A percentile compares a stretch with the other conserved stretches of the same genome.
These are phyloP conservation scores for Pollenia amentaria DNA, from an alignment of 2,888 invertebrate genomes.

Conservation along the genomic window DNA sequence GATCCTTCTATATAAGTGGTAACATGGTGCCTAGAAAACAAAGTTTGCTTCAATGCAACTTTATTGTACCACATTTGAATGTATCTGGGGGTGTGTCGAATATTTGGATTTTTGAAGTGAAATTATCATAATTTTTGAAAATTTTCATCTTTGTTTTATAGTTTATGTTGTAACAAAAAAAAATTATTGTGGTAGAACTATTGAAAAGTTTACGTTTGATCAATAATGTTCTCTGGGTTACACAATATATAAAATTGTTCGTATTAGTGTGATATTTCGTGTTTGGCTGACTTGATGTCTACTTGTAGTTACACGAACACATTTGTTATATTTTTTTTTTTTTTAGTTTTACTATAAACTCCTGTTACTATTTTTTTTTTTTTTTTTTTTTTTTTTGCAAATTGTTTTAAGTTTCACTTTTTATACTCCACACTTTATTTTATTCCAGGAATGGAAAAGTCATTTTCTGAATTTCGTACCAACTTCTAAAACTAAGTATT, in stretches of 20 bases:
- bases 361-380: constrained; percentile 46
- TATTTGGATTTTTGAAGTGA: no score
- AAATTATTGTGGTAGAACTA: no score
- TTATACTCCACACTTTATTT: constrained; percentile 37
- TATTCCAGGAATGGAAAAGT: constrained; percentile 40
- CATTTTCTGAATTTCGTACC: no score
- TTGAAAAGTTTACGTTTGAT: neutral
- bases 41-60: no score
- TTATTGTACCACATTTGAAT: no score
- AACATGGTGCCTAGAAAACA: no score
- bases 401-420: constrained; percentile 48
- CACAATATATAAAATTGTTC: neutral
- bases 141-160: no score
- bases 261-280: constrained; percentile 46
- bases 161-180: no score
- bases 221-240: neutral
- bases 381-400: constrained; percentile 35
- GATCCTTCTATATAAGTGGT: no score
- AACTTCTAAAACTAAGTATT: no score
- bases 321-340: constrained; percentile 14
- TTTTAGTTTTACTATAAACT: constrained; percentile 31
- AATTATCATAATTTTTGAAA: no score
- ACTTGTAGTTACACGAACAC: neutral
- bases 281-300: constrained; percentile 65
- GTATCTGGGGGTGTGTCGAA: no score